Evolutionary conservation across 92 coral and sea anemone genomes (phyloP), one percentile per base, ranked within the genome.

Genomic region (Zoanthus sansibaricus): DNA sequence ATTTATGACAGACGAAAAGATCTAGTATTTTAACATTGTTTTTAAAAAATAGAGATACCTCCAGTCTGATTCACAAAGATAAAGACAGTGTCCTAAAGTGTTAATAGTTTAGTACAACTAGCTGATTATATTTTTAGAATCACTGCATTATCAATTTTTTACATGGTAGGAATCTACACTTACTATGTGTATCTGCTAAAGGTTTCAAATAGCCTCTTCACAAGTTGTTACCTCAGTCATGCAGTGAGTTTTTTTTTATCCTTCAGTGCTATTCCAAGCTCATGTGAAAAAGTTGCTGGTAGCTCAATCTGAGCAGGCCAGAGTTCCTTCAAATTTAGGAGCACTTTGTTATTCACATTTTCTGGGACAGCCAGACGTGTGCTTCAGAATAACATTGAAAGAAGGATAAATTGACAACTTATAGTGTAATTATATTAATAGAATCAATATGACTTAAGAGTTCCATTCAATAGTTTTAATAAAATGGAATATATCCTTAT

Each of bases 241-340:
- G 73, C 12, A 11, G 73, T 10, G 13, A 68, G 37, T 68, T 68
- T 68, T 12, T 21, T 68, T 31, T 68, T 68, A 5, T 68, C 73
- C 73, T 44, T 68, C 73, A 68, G 42, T 68, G 73, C 73, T 68
- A 9, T 46, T 68, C 73, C 37, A 21, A 68, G 73, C 73, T 68
- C 73, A 68, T 18, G 32, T 7, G 73, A 68, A 68, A 68, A 68
- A 31, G 73, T 68, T 21, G 73, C 21, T 68, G 73, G 46, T 31
- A 68, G 73, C 73, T 68, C 73, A 68, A 68, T 68, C 73, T 68
- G 73, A 68, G 73, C 73, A 68, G 73, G 73, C 73, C 73, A 30
- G 33, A 68, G 73, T 46, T 68, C 37, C 73, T 68, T 68, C 21
- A 46, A 9, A 68, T 68, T 68, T 31, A 68, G 32, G 33, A 68